Base-by-base conservation (phyloP, 2,888 invertebrate genomes). In the Tetranychus truncatus region DNA sequence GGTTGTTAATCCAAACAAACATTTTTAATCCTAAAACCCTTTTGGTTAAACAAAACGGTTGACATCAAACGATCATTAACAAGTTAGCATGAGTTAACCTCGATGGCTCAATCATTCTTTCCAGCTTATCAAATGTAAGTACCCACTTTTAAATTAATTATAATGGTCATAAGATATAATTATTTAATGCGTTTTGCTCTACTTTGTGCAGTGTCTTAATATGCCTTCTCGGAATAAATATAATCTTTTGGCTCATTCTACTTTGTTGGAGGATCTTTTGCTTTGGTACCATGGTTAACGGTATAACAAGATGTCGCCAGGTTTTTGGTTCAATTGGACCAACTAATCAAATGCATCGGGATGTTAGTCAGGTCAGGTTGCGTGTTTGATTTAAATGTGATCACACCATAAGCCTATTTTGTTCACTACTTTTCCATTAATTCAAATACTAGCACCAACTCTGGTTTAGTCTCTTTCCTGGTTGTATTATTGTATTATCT, bases 81-180 rank as follows among this genome's bases (percentile, higher is more conserved):
- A 34, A 34, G 34, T 34, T 34, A 34, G 34, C 34, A 34, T 34
- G 34, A 34, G 66, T 9, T 7, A 66, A 11, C 20, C 6, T 66
- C 34, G 20, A 69, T 69, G 69, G 69, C 69, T 8, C 21, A 18
- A 69, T 24, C 69, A 69, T 24, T 69, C 20, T 69, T 69, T 21
- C 69, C 69, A 69, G 69, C 69, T 24, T 69, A 69, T 69, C 69
- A 69, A 69, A 69, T 69, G 69, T 69, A 24, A 69, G 69, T 69
- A 15, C 34, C 34, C 34, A 34, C 34, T 34, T 34, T 34, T 34
- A 34, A 34, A 34, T 34, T 34, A 34, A 18, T 6, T 66, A 18
- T 2, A 66, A 66, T 66, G 66, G 66, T 66, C 18, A 66, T 18
- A 66, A n/a, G n/a, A n/a, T 67, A 5, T n/a, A n/a, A 21, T n/a